Base-by-base conservation (phyloP, 2,113 vertebrate species). In the Tychaedon coryphoeus region DNA sequence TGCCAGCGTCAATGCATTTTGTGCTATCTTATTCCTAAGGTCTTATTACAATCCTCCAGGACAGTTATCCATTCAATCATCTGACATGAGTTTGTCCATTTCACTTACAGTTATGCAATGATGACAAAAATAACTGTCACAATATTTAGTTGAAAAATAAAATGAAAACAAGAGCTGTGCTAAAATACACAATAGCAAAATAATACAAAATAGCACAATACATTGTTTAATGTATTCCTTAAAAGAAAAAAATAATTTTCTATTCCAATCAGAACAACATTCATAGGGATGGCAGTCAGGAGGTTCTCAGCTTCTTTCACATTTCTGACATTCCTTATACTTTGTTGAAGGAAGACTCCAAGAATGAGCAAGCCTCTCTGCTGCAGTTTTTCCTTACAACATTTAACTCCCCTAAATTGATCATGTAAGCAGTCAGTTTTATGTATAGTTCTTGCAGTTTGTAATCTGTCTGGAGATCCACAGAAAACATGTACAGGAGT, bases 131-230 rank as follows among this genome's bases (percentile, higher is more conserved):
- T 72, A 78, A 81, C 33, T 78, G 61, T 67, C 87, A 93, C 25
- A 96, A 93, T 72, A 85, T 92, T 94, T 87, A 78, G 31, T 54
- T 90, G 29, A 28, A 88, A 92, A 93, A 60, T 5, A 0, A 94
- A 91, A 85, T 84, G 8, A 67, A 53, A 65, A 45, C 28, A 81
- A 75, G 15, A 75, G 6, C 19, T 72, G 24, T 31, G 15, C 75
- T 71, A 72, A 64, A 87, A n/a, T n/a, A n/a, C n/a, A n/a, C n/a
- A n/a, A n/a, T n/a, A n/a, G n/a, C n/a, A n/a, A n/a, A n/a, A n/a
- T n/a, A n/a, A n/a, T n/a, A n/a, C n/a, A n/a, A 87, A 24, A 70
- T 2, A 71, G 31, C 3, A 1, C 24, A 69, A 50, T n/a, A 43
- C 18, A 53, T 29, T 61, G 51, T 48, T 75, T 75, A 60, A 36